Base-by-base conservation (phyloP, 2,888 invertebrate genomes). In the Pammene fasciana region DNA sequence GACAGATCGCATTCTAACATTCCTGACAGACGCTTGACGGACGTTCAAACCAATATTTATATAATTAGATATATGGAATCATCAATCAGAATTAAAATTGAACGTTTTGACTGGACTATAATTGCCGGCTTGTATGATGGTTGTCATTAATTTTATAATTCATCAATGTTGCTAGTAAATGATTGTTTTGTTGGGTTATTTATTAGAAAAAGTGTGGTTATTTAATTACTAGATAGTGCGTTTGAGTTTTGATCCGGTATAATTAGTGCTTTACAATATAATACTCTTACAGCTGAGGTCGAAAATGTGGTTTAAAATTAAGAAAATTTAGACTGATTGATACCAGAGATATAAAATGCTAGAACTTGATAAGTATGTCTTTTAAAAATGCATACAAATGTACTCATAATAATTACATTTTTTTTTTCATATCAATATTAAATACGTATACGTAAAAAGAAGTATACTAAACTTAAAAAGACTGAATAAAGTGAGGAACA, bases 31-130 rank as follows among this genome's bases (percentile, higher is more conserved):
- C 76, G 68, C 66, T 34, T 75, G 76, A 76, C 73, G 45, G 75
- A 75, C 81, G 64, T 67, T 65, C 72, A 74, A 76, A 77, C 79
- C 77, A 75, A 80, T 81, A 80, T 81, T 81, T 75, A 75, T 72
- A 76, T 74, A 81, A 82, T 84, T 81, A 76, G 75, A 75, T 79
- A 83, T 85, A 87, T 86, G 85, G 86, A 78, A 83, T 83, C 85
- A 88, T 87, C 87, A 84, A 87, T 87, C 86, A 82, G 76, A 75
- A 82, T 83, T 80, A 80, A 78, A 76, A 72, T 55, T 54, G 73
- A 59, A 71, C 67, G 72, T 74, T 67, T 73, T 70, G 74, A 77
- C 77, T 74, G 68, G 67, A 64, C 26, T 67, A 75, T 87, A 87
- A 87, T 86, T 85, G 78, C 77, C 67, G 75, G 75, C 72, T 79